phyloP scores from a whole-genome alignment of 2,797 vertebrate genomes.

The Anableps anableps region DNA sequence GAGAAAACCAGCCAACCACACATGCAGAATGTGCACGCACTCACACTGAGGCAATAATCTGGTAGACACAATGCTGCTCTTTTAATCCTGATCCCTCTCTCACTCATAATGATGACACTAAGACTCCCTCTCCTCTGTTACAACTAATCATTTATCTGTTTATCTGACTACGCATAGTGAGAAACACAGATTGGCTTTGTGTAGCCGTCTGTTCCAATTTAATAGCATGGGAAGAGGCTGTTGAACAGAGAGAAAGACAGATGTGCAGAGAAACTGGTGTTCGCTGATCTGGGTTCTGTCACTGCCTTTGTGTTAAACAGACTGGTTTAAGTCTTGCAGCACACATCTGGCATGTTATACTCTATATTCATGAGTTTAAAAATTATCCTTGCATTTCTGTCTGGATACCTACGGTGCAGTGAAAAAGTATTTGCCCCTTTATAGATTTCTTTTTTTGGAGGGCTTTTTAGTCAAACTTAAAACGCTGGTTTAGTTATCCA shows the following conservation, averaged over 20 bases:
- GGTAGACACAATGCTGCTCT: constrained; percentile 66
- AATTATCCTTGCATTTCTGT: not conserved
- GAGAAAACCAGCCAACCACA: constrained; percentile 77
- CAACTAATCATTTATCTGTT: constrained; percentile 75
- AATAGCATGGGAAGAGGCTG: constrained; percentile 46
- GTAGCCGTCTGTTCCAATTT: constrained; percentile 54
- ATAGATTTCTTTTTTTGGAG: not conserved
- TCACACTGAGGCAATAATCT: constrained; percentile 56
- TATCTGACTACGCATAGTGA: constrained; percentile 59
- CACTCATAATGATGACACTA: constrained; percentile 65
- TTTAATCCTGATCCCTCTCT: constrained; percentile 71
- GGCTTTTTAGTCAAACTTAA: not conserved
- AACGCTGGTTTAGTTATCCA: not conserved
- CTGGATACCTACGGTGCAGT: not conserved
- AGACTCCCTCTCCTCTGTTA: constrained; percentile 68
- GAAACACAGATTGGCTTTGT: constrained; percentile 70
- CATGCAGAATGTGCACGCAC: constrained; percentile 40
- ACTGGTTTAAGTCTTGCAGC: constrained; percentile 55
- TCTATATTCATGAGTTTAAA: constrained; percentile 19
- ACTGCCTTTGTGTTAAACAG: constrained; percentile 27
- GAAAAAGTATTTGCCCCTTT: not conserved
- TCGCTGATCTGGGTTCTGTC: constrained; percentile 41
- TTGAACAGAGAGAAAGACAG: constrained; percentile 44
- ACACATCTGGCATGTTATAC: constrained; percentile 42
- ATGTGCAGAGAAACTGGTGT: constrained; percentile 50